Conservation (phyloP, 1,140 invertebrate species). For the Bombus affinis region DNA sequence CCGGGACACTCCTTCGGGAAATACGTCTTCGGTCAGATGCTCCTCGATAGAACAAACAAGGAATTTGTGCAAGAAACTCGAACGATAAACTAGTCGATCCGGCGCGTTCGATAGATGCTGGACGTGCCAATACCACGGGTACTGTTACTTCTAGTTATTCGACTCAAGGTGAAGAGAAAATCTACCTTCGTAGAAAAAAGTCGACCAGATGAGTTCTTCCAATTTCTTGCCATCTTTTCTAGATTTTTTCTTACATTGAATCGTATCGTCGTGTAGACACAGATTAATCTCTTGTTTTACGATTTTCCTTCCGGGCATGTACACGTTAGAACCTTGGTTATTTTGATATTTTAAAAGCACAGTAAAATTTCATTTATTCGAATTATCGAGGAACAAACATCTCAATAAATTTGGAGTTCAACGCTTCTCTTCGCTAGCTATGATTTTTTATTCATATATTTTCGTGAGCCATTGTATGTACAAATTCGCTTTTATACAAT, state of each 20-base stretch:
- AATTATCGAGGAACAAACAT: not conserved
- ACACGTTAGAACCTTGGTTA: too few relatives aligned
- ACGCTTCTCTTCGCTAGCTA: not conserved
- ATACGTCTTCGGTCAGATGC: not conserved
- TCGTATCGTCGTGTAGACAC: not conserved
- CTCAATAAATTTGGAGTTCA: not conserved
- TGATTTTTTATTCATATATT: not conserved
- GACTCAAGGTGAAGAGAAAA: slow-evolving; percentile 54
- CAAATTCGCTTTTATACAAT: too few relatives aligned
- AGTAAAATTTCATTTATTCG: not conserved
- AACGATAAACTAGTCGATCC: slow-evolving; percentile 38
- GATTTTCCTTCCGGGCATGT: not conserved
- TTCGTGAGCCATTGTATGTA: accelerated
- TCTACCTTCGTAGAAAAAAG: not conserved
- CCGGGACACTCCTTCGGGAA: not conserved
- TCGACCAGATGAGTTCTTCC: not conserved
- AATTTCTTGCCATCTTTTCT: not conserved
- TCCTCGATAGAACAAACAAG: not conserved
- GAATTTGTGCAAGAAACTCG: slow-evolving; percentile 33
- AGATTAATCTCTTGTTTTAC: too few relatives aligned
- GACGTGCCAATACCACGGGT: slow-evolving; percentile 54
- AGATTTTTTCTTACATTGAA: not conserved
- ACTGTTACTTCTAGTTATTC: slow-evolving; percentile 66
- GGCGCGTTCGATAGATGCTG: slow-evolving; percentile 16
- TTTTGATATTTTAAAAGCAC: too few relatives aligned